Evolutionary conservation across 2,888 invertebrate genomes (phyloP), one percentile per base, ranked within the genome.

Genomic region (Pristionchus exspectatus): DNA sequence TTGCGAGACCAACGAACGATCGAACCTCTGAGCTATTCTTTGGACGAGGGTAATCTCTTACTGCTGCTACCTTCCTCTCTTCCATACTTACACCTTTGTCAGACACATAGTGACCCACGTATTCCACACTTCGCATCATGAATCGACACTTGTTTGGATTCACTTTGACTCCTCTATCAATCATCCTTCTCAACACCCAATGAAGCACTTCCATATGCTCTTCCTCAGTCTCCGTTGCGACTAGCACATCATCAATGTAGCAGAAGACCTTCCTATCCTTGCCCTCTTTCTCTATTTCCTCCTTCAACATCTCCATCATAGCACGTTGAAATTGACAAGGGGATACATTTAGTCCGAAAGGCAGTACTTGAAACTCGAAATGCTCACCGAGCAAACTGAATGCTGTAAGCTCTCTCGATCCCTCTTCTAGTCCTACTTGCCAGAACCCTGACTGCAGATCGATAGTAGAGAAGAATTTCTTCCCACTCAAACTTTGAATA

Each of bases 271-370:
- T 21, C 38, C 14, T 59, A 12, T 59, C 33, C 14, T 27, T 69
- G 2, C 66, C 24, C n/a, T 69, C 66, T 69, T 27, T 69, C 66
- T n/a, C 24, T 16, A 69, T 69, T 14, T 69, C 66, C 3, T 90
- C 90, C 27, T 83, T 86, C n/a, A 94, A 84, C 16, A 93, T 88
- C 12, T 81, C 14, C 30, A 91, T 88, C 91, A 93, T 93, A 2
- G 92, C 83, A 21, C 92, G 72, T 89, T 95, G 93, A 77, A 94
- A 95, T 2, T 92, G 91, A 0, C 94, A 93, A 2, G 93, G 93
- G 30, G 92, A 91, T 4, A 91, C 93, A 0, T 91, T 88, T 14
- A 95, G 84, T 5, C 94, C 94, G 83, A 94, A 94, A 0, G 93
- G 92, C 85, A 94, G 90, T 0, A 93, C 92, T 18, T 90, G 87